Base-by-base conservation (phyloP, 2,888 invertebrate genomes). In the Aspidapion aeneum region DNA sequence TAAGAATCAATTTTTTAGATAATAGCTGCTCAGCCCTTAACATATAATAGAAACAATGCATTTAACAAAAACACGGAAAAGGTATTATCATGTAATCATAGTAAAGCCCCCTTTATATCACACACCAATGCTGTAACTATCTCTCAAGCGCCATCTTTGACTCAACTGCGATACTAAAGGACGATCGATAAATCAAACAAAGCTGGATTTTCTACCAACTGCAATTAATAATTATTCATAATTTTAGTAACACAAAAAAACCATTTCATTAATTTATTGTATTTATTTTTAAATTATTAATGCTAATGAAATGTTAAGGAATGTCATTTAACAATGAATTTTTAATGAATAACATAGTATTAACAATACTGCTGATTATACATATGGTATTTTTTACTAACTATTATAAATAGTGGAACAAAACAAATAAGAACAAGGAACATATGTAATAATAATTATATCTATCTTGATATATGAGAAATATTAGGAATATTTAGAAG, bases 401-500 rank as follows among this genome's bases (percentile, higher is more conserved):
- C n/a, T n/a, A n/a, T n/a, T n/a, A 35, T 7, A 35, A 35, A 35
- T 35, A 35, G 5, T 35, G 12, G 12, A 52, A 52, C 17, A 9
- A 48, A 52, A 18, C 52, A n/a, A 52, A 52, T n/a, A 52, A 52
- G 52, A 52, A 52, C 17, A 52, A 52, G 7, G 3, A 18, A 52
- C 17, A 35, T n/a, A n/a, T n/a, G 12, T 35, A 35, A 35, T 35
- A 35, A 12, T 3, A 35, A 35, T 35, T 7, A 12, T 35, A 35
- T 12, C 5, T 35, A 3, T 35, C 12, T 35, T 35, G 35, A 35
- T 35, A 35, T 35, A 35, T 3, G 35, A 35, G 5, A 35, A 35
- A 35, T 12, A 7, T 35, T 35, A 35, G 5, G 3, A 35, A n/a
- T n/a, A n/a, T n/a, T 35, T 12, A 35, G 35, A 96, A 96, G 69